Evolutionary conservation across 2,888 invertebrate species (phyloP).

Genomic region (Meloe dianella): DNA sequence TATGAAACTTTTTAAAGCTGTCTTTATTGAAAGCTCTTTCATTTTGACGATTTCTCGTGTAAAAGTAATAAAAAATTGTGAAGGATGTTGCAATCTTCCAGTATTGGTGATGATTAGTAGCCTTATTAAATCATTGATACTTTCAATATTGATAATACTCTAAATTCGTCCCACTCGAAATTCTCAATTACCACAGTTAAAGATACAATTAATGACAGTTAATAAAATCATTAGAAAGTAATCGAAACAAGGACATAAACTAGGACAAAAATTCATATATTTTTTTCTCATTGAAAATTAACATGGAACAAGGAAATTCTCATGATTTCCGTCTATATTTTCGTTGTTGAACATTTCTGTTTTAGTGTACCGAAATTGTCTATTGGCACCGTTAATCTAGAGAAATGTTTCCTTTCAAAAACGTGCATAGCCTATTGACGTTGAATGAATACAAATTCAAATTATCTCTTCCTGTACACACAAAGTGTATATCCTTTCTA

Average conservation of each 20-base stretch:
- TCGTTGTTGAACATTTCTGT: not conserved
- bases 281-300: not conserved
- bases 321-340: not conserved
- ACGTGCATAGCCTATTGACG: not conserved
- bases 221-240: constrained; percentile 5
- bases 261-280: constrained; percentile 10
- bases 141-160: not conserved
- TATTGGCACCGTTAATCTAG: constrained; percentile 7
- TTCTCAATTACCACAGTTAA: not conserved
- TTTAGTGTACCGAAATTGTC: not conserved
- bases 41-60: not conserved
- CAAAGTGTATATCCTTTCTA: not conserved
- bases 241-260: constrained; percentile 7
- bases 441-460: constrained; percentile 1
- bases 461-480: constrained; percentile 4
- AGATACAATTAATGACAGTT: not conserved
- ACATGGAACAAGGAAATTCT: not conserved
- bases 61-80: not conserved
- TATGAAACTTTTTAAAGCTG: not conserved
- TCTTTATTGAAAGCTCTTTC: not conserved
- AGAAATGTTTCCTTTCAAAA: constrained; percentile 9
- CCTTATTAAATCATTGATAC: not conserved
- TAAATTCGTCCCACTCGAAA: not conserved
- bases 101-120: not conserved
- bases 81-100: not conserved